Conservation (phyloP, 2,888 invertebrate genomes). For the Pomacea canaliculata region DNA sequence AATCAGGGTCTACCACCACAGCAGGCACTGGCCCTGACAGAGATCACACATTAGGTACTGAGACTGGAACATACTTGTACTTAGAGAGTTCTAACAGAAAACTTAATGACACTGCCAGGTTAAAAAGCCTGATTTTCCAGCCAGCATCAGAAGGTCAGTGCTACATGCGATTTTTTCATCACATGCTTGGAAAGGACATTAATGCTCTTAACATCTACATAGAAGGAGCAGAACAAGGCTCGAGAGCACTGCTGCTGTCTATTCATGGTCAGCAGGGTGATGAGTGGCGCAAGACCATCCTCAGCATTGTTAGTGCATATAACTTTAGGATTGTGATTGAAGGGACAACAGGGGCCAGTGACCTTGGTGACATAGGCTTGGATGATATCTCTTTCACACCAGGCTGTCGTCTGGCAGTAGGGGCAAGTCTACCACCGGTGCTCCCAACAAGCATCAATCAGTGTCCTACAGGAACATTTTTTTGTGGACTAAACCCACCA, state of each 20-base stretch:
- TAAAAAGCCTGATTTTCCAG: slow-evolving; percentile 53
- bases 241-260: slow-evolving; percentile 36
- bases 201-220: slow-evolving; percentile 56
- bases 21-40: slow-evolving; percentile 56
- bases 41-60: slow-evolving; percentile 57
- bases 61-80: slow-evolving; percentile 61
- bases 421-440: slow-evolving; percentile 42
- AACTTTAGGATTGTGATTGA: slow-evolving; percentile 60
- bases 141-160: slow-evolving; percentile 43
- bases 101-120: slow-evolving; percentile 50
- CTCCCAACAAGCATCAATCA: slow-evolving; percentile 41
- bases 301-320: slow-evolving; percentile 44
- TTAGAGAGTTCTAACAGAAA: slow-evolving; percentile 54
- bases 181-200: slow-evolving; percentile 58
- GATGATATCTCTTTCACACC: slow-evolving; percentile 59
- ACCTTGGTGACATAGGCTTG: slow-evolving; percentile 63
- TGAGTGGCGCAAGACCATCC: slow-evolving; percentile 51
- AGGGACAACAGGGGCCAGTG: slow-evolving; percentile 51
- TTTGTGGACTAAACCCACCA: slow-evolving; percentile 33
- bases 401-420: slow-evolving; percentile 46
- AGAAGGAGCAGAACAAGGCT: slow-evolving; percentile 48
- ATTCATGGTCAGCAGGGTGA: slow-evolving; percentile 33
- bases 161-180: slow-evolving; percentile 60
- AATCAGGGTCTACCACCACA: slow-evolving; percentile 50
- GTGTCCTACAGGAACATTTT: slow-evolving; percentile 28